phyloP scores from a whole-genome alignment of 2,113 vertebrate species.

The Forbesichthys papilliferus region DNA sequence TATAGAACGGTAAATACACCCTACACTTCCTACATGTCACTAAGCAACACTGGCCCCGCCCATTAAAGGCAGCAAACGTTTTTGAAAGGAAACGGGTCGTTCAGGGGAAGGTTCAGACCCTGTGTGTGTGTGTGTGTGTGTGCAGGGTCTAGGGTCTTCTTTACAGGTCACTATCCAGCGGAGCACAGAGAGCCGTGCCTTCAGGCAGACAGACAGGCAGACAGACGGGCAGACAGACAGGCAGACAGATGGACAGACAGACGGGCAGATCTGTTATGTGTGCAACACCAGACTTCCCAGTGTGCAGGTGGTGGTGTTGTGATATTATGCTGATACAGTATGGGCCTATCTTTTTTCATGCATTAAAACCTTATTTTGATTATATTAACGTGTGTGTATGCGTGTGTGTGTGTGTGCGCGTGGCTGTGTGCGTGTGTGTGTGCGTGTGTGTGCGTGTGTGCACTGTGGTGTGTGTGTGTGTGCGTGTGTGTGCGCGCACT shows the following conservation, averaged over 20 bases:
- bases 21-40: no score
- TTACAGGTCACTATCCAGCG: conserved; percentile 96
- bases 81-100: no score
- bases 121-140: conserved; percentile 12
- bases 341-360: no score
- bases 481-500: conserved; percentile 6
- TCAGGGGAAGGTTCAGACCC: no score
- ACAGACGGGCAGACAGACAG: conserved; percentile 57
- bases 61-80: no score
- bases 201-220: conserved; percentile 75
- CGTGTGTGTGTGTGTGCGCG: conserved; percentile 1
- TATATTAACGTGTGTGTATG: background rate
- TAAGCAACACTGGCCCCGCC: no score
- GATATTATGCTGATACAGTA: no score
- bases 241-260: background rate
- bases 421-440: background rate
- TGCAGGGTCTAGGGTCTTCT: conserved; percentile 78
- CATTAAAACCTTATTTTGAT: no score
- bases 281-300: conserved; percentile 83
- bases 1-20: no score
- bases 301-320: conserved; percentile 78
- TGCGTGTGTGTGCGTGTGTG: conserved; percentile 1
- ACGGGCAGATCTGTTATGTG: conserved; percentile 78
- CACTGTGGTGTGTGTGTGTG: background rate
- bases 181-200: conserved; percentile 88